Base-by-base conservation (phyloP, 2,113 vertebrate species). In the Oophaga pumilio region DNA sequence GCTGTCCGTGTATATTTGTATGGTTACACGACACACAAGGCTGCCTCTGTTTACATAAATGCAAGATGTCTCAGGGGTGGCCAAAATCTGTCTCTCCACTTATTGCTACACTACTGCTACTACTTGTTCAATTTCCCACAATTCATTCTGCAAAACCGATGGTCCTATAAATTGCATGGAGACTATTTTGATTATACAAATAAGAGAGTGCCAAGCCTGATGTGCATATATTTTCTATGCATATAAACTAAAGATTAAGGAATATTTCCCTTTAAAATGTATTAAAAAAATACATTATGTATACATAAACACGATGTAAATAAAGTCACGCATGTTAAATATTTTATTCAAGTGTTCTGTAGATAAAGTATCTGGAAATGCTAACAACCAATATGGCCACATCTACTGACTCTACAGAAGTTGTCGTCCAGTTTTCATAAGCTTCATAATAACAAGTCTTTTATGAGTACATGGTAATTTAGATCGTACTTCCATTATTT, bases 31-130 rank as follows among this genome's bases (percentile, higher is more conserved):
- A 33, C 56, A 80, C 78, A 80, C 78, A 80, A 60, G 50, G 33
- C 56, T 20, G 57, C 28, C 78, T 80, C 78, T 60, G 56, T 80
- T 60, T 60, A 60, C 57, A 80, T 52, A 80, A 60, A 60, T 80
- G 60, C 28, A 60, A n/a, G 60, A 33, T 33, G 78, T 80, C 78
- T 80, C 78, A 80, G 56, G 78, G 78, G 78, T 80, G 57, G 57
- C 56, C 56, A 60, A 74, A 22, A 74, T 18, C 71, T 74, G 71
- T 33, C 71, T 74, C 71, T 49, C 33, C 71, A 74, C 71, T 74
- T 74, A 52, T 43, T 20, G 53, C 78, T 80, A 43, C 53, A 80
- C 78, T 22, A 80, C 14, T 60, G 78, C 78, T 80, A 20, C 78
- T 20, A 80, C 56, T 74, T 49, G 71, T 74, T 74, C 71, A 74